Conservation (phyloP, 2,113 vertebrate genomes). For the Myocastor coypus region DNA sequence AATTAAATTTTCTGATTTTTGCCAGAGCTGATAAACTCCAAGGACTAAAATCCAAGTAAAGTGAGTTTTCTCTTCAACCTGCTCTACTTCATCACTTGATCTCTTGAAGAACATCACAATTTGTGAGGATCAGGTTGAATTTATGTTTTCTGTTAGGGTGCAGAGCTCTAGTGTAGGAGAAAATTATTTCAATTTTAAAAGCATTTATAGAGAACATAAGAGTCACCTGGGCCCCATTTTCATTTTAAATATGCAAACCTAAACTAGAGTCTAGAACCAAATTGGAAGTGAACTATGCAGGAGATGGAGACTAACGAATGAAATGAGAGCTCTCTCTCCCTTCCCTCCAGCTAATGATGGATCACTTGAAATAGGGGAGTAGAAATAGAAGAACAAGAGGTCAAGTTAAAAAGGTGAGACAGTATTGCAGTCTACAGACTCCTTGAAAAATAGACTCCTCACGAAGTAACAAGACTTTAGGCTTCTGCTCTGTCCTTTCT, state of each 20-base stretch:
- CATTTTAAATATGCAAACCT: neutral
- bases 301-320: neutral
- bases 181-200: neutral
- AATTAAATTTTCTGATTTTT: slow-evolving; percentile 17
- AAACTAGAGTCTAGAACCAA: neutral
- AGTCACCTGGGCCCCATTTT: neutral
- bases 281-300: neutral
- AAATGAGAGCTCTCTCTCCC: neutral
- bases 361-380: neutral
- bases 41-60: neutral
- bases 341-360: neutral
- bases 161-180: neutral
- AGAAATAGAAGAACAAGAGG: neutral
- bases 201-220: neutral
- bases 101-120: neutral
- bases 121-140: neutral
- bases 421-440: neutral
- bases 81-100: neutral
- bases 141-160: neutral
- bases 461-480: neutral
- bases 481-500: neutral
- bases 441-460: neutral
- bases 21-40: neutral
- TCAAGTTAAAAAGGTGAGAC: neutral
- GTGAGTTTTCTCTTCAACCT: neutral